Evolutionary conservation across 2,113 vertebrate species (phyloP).

Genomic region (Tricholaema leucomelas): DNA sequence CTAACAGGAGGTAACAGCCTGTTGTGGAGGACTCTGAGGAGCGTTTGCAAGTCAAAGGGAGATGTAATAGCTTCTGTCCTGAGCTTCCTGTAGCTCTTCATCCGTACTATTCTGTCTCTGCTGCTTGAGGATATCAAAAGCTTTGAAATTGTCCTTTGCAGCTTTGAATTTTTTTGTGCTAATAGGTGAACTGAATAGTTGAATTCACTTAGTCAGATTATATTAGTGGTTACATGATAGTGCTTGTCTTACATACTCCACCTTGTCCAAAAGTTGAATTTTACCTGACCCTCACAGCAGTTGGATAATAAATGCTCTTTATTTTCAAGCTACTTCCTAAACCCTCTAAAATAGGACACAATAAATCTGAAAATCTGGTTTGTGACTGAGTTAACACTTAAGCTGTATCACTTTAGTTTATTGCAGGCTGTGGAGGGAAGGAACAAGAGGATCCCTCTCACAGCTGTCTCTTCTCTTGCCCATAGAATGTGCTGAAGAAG

Average conservation of each 20-base stretch:
- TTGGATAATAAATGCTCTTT: neutral
- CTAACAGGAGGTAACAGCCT: neutral
- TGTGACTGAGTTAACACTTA: neutral
- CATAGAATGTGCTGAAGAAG: conserved; percentile 92
- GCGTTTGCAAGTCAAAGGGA: neutral
- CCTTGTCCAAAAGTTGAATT: neutral
- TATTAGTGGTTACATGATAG: neutral
- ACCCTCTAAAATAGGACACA: neutral
- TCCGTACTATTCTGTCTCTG: neutral
- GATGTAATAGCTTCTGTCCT: neutral
- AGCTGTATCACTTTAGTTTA: neutral
- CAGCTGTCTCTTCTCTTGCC: conserved; percentile 8
- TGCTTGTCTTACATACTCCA: neutral
- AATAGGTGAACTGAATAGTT: neutral
- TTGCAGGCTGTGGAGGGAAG: neutral
- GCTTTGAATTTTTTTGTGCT: neutral
- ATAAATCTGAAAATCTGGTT: neutral
- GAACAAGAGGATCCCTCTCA: neutral
- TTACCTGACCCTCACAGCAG: neutral
- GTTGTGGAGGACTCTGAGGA: neutral
- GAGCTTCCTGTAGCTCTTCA: neutral
- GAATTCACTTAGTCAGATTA: neutral
- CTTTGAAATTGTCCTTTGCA: neutral
- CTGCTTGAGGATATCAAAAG: neutral
- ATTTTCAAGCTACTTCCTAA: neutral